These are phyloP conservation scores for Crotophaga sulcirostris DNA, from an alignment of 2,113 vertebrate genomes.

Conservation along the genomic window DNA sequence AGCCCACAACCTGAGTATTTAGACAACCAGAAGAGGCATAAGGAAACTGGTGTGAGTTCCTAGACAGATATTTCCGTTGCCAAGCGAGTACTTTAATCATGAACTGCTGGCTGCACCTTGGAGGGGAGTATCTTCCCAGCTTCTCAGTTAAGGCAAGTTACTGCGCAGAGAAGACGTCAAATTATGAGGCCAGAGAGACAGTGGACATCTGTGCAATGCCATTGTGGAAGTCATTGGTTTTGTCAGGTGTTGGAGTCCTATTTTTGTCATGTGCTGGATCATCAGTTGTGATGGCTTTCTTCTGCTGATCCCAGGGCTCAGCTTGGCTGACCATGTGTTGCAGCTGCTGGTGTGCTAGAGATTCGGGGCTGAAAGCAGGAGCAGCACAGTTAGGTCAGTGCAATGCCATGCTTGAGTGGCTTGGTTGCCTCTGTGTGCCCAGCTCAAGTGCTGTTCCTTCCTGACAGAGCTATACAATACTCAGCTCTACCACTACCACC, in stretches of 20 bases:
- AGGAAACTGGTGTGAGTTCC: not conserved
- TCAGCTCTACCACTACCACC: not conserved
- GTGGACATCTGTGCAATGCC: not conserved
- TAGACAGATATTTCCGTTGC: not conserved
- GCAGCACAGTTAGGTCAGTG: not conserved
- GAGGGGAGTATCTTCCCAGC: not conserved
- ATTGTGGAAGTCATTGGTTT: not conserved
- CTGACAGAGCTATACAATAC: not conserved
- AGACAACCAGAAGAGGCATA: not conserved
- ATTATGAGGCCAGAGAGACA: not conserved
- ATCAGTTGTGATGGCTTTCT: not conserved
- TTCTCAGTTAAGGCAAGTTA: rapidly evolving
- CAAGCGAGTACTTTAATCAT: not conserved
- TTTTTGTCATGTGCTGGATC: not conserved
- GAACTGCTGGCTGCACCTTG: not conserved
- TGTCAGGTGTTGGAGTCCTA: not conserved
- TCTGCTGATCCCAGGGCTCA: not conserved
- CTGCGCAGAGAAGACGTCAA: not conserved
- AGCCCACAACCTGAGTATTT: not conserved
- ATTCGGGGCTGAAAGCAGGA: not conserved
- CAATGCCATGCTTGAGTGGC: rapidly evolving
- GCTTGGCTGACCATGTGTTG: rapidly evolving
- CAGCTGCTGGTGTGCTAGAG: not conserved
- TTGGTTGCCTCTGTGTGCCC: not conserved
- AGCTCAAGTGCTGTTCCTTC: not conserved